Evolutionary conservation across 2,797 vertebrate genomes (phyloP), one percentile per base, ranked within the genome.

Genomic region (Peromyscus attwateri): DNA sequence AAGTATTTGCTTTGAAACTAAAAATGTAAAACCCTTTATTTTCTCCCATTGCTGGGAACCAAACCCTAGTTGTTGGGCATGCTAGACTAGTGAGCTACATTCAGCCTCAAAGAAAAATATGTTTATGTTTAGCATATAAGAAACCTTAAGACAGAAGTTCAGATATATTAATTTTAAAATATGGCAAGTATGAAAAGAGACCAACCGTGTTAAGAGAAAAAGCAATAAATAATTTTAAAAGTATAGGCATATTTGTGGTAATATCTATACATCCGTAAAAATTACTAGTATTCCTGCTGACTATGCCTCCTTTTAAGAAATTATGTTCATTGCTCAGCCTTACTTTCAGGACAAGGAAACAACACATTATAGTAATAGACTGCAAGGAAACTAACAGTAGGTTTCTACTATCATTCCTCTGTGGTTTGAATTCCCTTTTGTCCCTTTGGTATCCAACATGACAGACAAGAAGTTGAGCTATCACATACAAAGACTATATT

Each of bases 281-380:
- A 92, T 87, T 43, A 80, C 84, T 84, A 70, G 27, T 76, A 13
- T 34, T 89, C 43, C 80, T 95, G 34, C n/a, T 83, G 17, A 88
- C 60, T 80, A 12, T 11, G 4, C 13, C 52, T 92, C 23, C 62
- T 87, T 92, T 96, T 88, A 84, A 93, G 81, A 93, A 96, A 66
- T 81, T 49, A 79, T 19, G 1, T n/a, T 80, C 31, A 11, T 83
- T 91, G 79, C 83, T 83, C 46, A 11, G 76, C 52, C 16, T 52
- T 21, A 34, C 46, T 52, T 52, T 52, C 16, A 16, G 8, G 7
- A 31, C n/a, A 71, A 71, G 77, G 84, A 37, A 90, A 52, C 43
- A 73, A 0, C 66, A 43, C 43, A 2, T 73, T 2, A 11, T 40
- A 77, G 34, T 93, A n/a, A n/a, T n/a, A 16, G 40, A n/a, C 40